These are phyloP conservation scores for Percina caprodes DNA, from an alignment of 2,113 vertebrate species.

Conservation along the genomic window DNA sequence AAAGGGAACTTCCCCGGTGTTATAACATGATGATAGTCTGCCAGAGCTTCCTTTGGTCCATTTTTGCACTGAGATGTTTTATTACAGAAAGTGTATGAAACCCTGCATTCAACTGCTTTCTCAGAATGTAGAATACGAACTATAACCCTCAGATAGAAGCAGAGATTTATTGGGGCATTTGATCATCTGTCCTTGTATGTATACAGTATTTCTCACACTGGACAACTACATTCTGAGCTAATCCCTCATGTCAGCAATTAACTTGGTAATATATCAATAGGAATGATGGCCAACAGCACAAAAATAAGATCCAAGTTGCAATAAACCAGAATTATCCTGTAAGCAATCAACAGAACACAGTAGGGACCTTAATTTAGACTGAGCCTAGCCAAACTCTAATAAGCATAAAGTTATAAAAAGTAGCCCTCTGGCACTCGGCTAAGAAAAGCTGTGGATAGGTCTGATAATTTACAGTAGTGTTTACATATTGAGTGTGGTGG, in stretches of 20 bases:
- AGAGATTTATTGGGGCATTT: no score
- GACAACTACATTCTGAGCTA: no score
- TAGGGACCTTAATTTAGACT: background rate
- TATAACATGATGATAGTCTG: no score
- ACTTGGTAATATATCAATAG: background rate
- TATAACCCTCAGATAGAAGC: no score
- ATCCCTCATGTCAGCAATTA: background rate
- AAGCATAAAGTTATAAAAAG: constrained; percentile 23
- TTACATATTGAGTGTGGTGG: constrained; percentile 39
- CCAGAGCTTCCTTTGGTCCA: no score
- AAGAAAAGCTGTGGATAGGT: constrained; percentile 25
- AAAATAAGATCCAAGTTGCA: background rate
- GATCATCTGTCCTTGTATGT: no score
- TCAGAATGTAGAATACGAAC: no score
- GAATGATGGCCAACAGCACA: background rate
- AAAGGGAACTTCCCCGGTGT: no score
- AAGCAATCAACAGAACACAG: background rate
- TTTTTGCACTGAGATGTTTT: no score
- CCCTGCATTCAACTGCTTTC: no score
- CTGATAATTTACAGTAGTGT: constrained; percentile 40
- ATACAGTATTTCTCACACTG: no score
- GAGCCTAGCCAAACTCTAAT: constrained; percentile 9
- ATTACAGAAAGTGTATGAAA: no score
- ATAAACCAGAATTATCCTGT: background rate
- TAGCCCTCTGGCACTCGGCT: constrained; percentile 23